phyloP scores from a whole-genome alignment of 2,113 vertebrate species.

The Labeo rohita region DNA sequence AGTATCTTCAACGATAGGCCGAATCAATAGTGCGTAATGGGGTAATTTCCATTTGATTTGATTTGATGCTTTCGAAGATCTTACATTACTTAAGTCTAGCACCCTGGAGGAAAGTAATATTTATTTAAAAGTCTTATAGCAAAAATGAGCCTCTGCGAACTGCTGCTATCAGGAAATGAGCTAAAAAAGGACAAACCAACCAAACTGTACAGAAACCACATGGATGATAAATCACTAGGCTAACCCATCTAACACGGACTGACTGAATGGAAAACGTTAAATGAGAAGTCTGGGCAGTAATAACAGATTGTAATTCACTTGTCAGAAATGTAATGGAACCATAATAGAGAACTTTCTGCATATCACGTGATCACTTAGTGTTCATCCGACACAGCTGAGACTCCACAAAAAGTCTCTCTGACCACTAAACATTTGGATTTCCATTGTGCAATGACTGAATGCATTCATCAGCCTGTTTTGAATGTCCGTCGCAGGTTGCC shows the following conservation, averaged over 20 bases:
- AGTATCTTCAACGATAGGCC: constrained; percentile 49
- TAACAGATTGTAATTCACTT: constrained; percentile 68
- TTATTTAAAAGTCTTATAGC: constrained; percentile 28
- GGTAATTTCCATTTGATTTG: constrained; percentile 72
- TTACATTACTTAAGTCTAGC: constrained; percentile 71
- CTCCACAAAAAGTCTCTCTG: not conserved
- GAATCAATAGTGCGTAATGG: constrained; percentile 73
- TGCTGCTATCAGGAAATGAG: constrained; percentile 51
- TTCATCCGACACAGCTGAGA: not conserved
- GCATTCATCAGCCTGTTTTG: not conserved
- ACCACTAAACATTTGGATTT: constrained; percentile 34
- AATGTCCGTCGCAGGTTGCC: not conserved
- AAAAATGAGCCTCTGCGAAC: not conserved
- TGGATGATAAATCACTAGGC: constrained; percentile 66
- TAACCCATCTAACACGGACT: constrained; percentile 57
- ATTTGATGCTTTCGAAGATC: constrained; percentile 60
- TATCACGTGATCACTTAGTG: constrained; percentile 29
- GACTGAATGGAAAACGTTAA: constrained; percentile 65
- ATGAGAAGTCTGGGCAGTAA: constrained; percentile 67
- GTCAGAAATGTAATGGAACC: constrained; percentile 66
- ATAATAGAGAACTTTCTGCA: constrained; percentile 58
- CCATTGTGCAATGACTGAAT: constrained; percentile 5
- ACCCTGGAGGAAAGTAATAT: constrained; percentile 68
- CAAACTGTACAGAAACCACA: constrained; percentile 50
- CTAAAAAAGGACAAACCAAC: not conserved